Conservation (phyloP, 2,797 vertebrate species). For the Pseudochirops cupreus region DNA sequence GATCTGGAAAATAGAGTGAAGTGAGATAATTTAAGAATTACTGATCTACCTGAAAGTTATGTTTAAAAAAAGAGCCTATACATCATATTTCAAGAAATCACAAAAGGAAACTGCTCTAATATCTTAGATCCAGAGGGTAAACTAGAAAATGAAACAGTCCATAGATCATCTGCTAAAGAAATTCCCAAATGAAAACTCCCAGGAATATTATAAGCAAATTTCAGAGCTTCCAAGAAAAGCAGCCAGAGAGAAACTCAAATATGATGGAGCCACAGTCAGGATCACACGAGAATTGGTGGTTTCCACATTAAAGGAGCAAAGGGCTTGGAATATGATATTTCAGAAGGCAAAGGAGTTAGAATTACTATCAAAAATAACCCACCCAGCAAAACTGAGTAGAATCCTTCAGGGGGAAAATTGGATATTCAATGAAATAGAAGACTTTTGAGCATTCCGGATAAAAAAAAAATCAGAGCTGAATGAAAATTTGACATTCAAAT, state of each 20-base stretch:
- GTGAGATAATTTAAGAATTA: not conserved
- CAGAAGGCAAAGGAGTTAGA: not conserved
- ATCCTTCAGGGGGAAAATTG: not conserved
- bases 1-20: not conserved
- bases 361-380: not conserved
- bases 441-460: not conserved
- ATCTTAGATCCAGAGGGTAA: not conserved
- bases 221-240: not conserved
- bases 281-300: not conserved
- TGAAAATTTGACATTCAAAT: not conserved
- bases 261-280: not conserved
- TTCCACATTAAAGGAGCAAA: not conserved
- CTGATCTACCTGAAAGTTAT: not conserved
- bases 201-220: not conserved
- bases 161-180: not conserved
- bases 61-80: not conserved
- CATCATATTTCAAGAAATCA: not conserved
- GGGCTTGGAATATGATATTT: not conserved
- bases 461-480: not conserved
- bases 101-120: not conserved
- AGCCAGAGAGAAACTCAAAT: not conserved
- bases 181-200: not conserved
- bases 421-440: not conserved
- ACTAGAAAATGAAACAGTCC: not conserved
- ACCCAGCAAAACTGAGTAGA: not conserved